A percentile compares a stretch with the other conserved stretches of the same genome.
Conservation (phyloP, 1,140 invertebrate genomes). For the Drosophila nebulosa region DNA sequence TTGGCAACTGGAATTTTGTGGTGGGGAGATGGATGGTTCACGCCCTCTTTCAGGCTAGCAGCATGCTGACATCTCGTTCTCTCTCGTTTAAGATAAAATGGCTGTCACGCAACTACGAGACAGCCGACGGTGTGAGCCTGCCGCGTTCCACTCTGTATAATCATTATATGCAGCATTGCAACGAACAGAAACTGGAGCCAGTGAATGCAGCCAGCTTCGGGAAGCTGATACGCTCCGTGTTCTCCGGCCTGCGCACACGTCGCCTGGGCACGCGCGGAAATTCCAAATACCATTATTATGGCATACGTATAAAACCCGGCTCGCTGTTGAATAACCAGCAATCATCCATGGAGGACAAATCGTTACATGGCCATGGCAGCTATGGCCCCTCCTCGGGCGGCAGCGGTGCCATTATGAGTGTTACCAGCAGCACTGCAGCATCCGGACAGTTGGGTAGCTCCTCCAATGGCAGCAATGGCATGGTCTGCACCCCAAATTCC, state of each 20-base stretch:
- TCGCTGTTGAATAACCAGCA: slow-evolving; percentile 86
- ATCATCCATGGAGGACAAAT: slow-evolving; percentile 80
- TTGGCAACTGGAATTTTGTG: slow-evolving; percentile 49
- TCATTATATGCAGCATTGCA: slow-evolving; percentile 97
- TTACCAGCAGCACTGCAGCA: slow-evolving; percentile 47
- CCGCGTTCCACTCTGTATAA: slow-evolving; percentile 97
- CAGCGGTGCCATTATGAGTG: slow-evolving; percentile 40
- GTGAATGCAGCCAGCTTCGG: slow-evolving; percentile 99
- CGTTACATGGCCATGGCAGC: slow-evolving; percentile 42
- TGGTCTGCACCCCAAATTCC: neutral
- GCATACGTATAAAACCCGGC: slow-evolving; percentile 96
- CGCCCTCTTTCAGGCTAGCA: neutral
- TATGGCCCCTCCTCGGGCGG: slow-evolving; percentile 32
- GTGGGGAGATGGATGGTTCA: neutral
- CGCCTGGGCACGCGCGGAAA: slow-evolving; percentile 98
- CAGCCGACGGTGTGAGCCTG: slow-evolving; percentile 97
- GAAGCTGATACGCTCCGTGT: slow-evolving; percentile 98
- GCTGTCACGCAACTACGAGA: slow-evolving; percentile 99
- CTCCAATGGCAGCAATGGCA: slow-evolving; percentile 46
- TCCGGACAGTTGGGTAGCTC: slow-evolving; percentile 32
- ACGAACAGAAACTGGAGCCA: slow-evolving; percentile 96
- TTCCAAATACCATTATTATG: slow-evolving; percentile 99
- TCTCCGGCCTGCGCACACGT: slow-evolving; percentile 95
- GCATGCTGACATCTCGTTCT: slow-evolving; percentile 45
- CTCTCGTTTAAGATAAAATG: slow-evolving; percentile 91